Evolutionary conservation across 2,113 vertebrate species (phyloP), one percentile per base, ranked within the genome.

Genomic region (Cariama cristata): DNA sequence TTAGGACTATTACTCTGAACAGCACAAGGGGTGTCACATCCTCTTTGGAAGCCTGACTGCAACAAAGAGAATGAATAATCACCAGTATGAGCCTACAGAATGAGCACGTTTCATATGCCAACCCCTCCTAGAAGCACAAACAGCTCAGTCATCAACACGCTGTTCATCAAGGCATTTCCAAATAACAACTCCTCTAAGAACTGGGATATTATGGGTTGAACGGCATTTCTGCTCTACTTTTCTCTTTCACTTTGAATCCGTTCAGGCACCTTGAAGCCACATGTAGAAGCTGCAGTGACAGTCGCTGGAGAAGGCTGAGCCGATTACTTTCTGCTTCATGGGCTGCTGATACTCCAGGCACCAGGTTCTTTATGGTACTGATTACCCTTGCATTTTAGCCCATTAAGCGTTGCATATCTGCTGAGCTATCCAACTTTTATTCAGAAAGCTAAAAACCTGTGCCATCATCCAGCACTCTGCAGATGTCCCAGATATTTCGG

Each of bases 401-500:
- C 85, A 90, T 88, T 93, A 90, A 88, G 72, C 50, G 56, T 12
- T 69, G 55, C 42, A n/a, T 72, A 93, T 94, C 88, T 95, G 94
- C 85, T 97, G 97, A 97, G 88, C 75, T 94, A 86, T 74, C 82
- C 85, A 90, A 69, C 76, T 93, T 92, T 83, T 97, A 82, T 93
- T 94, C 88, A 93, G 50, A 96, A 97, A 92, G 14, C 59, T 83
- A 76, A 94, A 94, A 97, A 94, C 40, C 62, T 92, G 75, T 94
- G 59, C 85, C 87, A 83, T 80, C 88, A 83, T 56, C 75, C 75
- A 90, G 71, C 85, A 92, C 63, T 73, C 90, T 58, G 59, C 75
- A 94, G 62, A 94, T 90, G 92, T 28, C 97, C 93, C 72, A 94
- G 88, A 94, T 97, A 96, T 50, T 92, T 44, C 82, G 90, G 38